phyloP scores from a whole-genome alignment of 2,113 vertebrate genomes.

The Lynx canadensis region DNA sequence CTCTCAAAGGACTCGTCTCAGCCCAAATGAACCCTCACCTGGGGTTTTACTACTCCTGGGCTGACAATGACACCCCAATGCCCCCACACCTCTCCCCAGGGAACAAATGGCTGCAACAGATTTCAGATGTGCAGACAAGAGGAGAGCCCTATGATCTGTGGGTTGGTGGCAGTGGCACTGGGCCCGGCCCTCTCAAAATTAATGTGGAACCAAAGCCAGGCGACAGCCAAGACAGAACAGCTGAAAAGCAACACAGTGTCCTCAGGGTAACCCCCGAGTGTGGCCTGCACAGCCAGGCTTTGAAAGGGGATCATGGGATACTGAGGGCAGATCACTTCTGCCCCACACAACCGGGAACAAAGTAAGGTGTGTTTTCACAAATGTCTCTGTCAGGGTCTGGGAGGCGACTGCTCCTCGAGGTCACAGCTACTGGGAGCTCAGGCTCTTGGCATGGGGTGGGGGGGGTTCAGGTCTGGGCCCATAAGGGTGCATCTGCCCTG shows the following conservation, averaged over 20 bases:
- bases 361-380: neutral
- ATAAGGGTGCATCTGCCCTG: neutral
- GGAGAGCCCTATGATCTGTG: neutral
- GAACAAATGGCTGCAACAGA: neutral
- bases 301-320: neutral
- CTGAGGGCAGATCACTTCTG: neutral
- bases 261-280: neutral
- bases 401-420: neutral
- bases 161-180: neutral
- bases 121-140: neutral
- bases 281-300: neutral
- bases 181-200: neutral
- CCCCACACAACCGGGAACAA: neutral
- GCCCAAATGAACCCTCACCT: neutral
- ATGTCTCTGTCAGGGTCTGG: neutral
- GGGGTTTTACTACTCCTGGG: neutral
- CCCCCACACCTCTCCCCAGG: neutral
- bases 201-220: neutral
- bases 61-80: neutral
- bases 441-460: neutral
- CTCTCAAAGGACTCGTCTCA: neutral
- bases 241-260: neutral
- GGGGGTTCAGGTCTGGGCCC: accelerated
- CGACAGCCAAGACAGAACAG: neutral
- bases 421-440: neutral